Evolutionary conservation across 2,797 vertebrate species (phyloP).

Genomic region (Dendrocincla tyrannina): DNA sequence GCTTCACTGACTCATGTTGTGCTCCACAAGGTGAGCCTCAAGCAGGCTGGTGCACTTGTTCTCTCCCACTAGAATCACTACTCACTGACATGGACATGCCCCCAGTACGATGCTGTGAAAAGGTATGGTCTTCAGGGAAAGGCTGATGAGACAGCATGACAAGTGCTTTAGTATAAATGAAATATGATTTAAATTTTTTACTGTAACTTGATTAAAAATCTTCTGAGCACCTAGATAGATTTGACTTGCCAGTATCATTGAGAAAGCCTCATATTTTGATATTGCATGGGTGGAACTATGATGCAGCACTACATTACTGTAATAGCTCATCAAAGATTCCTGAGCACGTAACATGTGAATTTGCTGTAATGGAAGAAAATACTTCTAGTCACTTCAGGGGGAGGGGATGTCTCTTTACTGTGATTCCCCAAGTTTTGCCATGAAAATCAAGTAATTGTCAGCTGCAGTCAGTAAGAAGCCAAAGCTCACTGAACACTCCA

Average conservation of each 20-base stretch:
- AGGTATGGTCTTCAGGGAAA: neutral
- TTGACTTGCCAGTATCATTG: neutral
- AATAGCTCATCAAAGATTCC: neutral
- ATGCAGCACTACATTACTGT: neutral
- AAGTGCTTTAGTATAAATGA: neutral
- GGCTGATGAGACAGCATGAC: neutral
- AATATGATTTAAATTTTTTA: neutral
- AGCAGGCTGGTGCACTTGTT: neutral
- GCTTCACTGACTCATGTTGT: neutral
- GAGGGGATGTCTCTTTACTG: neutral
- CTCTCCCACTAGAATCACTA: neutral
- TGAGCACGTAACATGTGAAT: neutral
- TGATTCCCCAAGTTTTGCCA: neutral
- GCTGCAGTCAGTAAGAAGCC: neutral
- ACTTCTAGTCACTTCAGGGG: neutral
- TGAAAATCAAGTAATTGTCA: neutral
- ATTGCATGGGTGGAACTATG: neutral
- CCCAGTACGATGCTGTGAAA: neutral
- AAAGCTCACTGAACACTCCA: neutral
- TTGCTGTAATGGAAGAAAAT: neutral
- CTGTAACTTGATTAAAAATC: neutral
- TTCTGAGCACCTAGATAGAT: neutral
- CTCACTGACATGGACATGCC: neutral
- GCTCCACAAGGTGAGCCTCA: neutral
- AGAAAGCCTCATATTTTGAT: neutral